Conservation (phyloP, 2,888 invertebrate species). For the Drosophila prostipennis region DNA sequence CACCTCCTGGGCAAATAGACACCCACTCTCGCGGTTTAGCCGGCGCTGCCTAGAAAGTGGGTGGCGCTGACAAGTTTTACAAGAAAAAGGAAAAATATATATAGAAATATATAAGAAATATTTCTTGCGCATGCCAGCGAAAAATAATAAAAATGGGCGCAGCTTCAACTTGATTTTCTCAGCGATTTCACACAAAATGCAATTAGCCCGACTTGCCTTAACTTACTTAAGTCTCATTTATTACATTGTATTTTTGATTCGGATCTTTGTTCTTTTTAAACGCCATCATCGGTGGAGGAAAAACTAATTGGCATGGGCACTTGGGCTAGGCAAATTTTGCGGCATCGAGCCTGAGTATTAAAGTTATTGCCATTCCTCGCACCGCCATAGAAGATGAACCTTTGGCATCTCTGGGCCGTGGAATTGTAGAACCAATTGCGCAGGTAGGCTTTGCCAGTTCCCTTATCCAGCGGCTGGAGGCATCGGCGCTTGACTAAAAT, state of each 20-base stretch:
- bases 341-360: slow-evolving; percentile 8
- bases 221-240: slow-evolving; percentile 28
- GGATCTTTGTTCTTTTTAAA: slow-evolving; percentile 22
- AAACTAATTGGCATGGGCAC: neutral
- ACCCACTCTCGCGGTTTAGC: slow-evolving; percentile 25
- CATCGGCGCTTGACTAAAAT: slow-evolving; percentile 11
- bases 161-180: slow-evolving; percentile 56
- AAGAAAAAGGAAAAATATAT: slow-evolving; percentile 16
- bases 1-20: slow-evolving; percentile 51
- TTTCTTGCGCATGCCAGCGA: slow-evolving; percentile 43
- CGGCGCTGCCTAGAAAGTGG: slow-evolving; percentile 63
- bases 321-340: slow-evolving; percentile 5
- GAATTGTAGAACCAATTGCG: slow-evolving; percentile 30
- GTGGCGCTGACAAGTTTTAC: slow-evolving; percentile 72
- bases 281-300: neutral
- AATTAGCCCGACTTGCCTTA: slow-evolving; percentile 42
- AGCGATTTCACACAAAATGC: slow-evolving; percentile 46
- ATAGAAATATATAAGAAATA: slow-evolving; percentile 45
- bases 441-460: slow-evolving; percentile 19
- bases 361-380: slow-evolving; percentile 35
- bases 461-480: neutral
- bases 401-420: slow-evolving; percentile 7
- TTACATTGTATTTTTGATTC: slow-evolving; percentile 14
- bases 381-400: slow-evolving; percentile 36
- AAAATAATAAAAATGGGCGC: slow-evolving; percentile 63